A percentile compares a stretch with the other conserved stretches of the same genome.
Evolutionary conservation across 2,797 vertebrate genomes (phyloP).

Genomic region (Cirrhinus mrigala): DNA sequence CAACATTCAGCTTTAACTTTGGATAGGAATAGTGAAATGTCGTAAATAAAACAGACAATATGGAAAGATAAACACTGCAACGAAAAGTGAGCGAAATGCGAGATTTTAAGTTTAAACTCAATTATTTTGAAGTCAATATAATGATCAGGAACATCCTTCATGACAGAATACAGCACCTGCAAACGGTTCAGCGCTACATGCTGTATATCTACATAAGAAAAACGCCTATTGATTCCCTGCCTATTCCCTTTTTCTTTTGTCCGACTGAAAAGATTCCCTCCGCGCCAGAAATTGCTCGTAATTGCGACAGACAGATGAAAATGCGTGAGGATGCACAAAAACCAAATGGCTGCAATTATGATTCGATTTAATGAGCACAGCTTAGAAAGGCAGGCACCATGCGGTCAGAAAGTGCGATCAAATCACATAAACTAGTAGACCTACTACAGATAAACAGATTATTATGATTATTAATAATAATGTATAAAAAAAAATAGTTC

Average conservation of each 20-base stretch:
- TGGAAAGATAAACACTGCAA: not conserved
- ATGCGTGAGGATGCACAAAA: conserved; percentile 94
- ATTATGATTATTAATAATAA: conserved; percentile 62
- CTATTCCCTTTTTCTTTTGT: conserved; percentile 90
- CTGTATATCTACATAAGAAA: conserved; percentile 7
- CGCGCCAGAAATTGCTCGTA: conserved; percentile 92
- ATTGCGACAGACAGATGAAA: conserved; percentile 92
- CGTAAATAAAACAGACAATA: not conserved
- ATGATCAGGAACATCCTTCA: conserved; percentile 1
- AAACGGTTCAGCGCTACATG: conserved; percentile 84
- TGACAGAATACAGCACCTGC: conserved; percentile 76
- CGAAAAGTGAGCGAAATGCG: not conserved
- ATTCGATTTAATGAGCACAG: conserved; percentile 84
- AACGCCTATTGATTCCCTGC: conserved; percentile 71
- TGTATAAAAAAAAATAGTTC: not conserved
- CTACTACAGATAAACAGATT: conserved; percentile 56
- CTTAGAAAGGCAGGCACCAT: conserved; percentile 42
- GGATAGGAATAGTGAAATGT: not conserved
- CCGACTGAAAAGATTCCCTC: conserved; percentile 92
- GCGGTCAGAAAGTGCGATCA: not conserved
- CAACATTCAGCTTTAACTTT: not conserved
- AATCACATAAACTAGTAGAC: conserved; percentile 51
- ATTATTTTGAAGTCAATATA: not conserved
- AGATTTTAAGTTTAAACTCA: not conserved
- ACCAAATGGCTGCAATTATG: conserved; percentile 95